These are phyloP conservation scores for Cryptomyrus ogoouensis DNA, from an alignment of 2,113 vertebrate species.

Conservation along the genomic window DNA sequence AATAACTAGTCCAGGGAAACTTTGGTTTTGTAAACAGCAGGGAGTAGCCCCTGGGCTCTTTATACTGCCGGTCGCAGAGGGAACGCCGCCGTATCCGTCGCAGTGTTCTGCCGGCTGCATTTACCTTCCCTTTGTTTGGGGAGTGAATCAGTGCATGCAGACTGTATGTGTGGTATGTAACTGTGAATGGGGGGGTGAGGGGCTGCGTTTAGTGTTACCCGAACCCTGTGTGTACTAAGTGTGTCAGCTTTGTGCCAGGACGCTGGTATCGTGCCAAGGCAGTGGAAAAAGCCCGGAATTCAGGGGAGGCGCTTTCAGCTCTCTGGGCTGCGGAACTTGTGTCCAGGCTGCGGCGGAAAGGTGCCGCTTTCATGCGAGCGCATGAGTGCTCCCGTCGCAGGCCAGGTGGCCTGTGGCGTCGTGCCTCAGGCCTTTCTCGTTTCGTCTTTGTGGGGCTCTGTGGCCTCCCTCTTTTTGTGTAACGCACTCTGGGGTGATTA, in stretches of 20 bases:
- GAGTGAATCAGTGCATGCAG: not conserved
- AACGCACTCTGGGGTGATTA: not conserved
- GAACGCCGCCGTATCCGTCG: not conserved
- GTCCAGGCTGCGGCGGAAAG: not conserved
- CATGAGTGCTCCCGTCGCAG: not conserved
- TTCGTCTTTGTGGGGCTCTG: not conserved
- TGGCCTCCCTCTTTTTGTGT: not conserved
- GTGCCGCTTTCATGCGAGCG: not conserved
- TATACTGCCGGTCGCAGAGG: not conserved
- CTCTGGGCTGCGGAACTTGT: not conserved
- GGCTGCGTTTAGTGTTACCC: not conserved
- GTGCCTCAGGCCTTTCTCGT: not conserved
- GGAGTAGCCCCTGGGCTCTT: not conserved
- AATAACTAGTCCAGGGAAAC: not conserved
- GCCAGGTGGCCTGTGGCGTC: not conserved
- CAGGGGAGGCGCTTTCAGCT: not conserved
- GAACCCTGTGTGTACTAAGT: not conserved
- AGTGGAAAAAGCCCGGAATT: conserved; percentile 18
- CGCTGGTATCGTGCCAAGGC: not conserved
- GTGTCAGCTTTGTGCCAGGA: conserved; percentile 6
- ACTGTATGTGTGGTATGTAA: not conserved
- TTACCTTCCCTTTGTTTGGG: not conserved
- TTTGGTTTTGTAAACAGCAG: conserved; percentile 5
- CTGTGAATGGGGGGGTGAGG: not conserved
- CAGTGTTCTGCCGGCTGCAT: not conserved